Base-by-base conservation (phyloP, 2,113 vertebrate species). In the Aramus guarauna region DNA sequence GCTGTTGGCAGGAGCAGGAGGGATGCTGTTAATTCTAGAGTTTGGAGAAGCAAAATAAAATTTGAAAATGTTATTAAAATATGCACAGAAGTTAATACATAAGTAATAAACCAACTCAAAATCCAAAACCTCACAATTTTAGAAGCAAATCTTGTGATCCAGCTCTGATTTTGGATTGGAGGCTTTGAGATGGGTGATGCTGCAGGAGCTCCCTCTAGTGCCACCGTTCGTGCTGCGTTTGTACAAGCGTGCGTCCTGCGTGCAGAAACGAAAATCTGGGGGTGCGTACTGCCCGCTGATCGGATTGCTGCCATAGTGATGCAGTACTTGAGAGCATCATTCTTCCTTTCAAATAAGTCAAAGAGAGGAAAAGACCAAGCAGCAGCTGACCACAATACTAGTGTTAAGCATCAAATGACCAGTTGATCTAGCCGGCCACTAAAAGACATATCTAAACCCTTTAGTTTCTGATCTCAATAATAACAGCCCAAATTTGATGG, bases 141-240 rank as follows among this genome's bases (percentile, higher is more conserved):
- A 39, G 67, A 39, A 58, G 45, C 23, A 18, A 29, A 27, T 30
- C 26, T n/a, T 11, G 8, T 5, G 59, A 12, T 43, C 4, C 4
- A 14, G 21, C 3, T 41, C 37, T 2, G 50, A 12, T 72, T 75
- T 29, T 56, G 47, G 37, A 11, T 0, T 5, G 53, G 76, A 34
- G 84, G 6, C 52, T 77, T 11, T 9, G 69, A 18, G 68, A 64
- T 74, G 56, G 87, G 81, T 4, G 27, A 47, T 93, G 88, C 79
- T 92, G 85, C 85, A 32, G 21, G 86, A 83, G 87, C 91, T 96
- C 90, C 87, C 90, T 75, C 87, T 91, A 60, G 77, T 68, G 87
- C 73, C 60, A 17, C 47, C 19, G 0, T 10, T 60, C 17, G 7
- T 22, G 36, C 75, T 27, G 39, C 47, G 5, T 29, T 30, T 9